A percentile compares a stretch with the other conserved stretches of the same genome.
Conservation (phyloP, 2,797 vertebrate species). For the Hoplostethus mediterraneus region DNA sequence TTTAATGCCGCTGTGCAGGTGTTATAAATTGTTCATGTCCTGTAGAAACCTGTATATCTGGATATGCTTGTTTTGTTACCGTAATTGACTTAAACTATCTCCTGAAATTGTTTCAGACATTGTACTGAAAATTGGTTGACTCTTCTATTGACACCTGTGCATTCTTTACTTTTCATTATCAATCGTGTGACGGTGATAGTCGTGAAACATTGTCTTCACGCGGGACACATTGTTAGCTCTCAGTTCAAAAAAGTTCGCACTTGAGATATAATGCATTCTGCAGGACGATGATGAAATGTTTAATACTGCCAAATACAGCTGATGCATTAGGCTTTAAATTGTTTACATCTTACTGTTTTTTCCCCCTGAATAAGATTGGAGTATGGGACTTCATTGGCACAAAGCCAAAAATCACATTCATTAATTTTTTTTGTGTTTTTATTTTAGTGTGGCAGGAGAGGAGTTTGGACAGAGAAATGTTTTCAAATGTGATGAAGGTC, state of each 20-base stretch:
- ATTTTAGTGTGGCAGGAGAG: neutral
- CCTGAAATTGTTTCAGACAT: no score
- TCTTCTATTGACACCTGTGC: no score
- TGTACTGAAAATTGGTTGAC: no score
- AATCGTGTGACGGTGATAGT: neutral
- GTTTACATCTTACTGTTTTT: neutral
- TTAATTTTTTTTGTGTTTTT: neutral
- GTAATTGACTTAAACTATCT: no score
- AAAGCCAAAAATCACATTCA: neutral
- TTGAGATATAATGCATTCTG: neutral
- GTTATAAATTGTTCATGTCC: conserved; percentile 3
- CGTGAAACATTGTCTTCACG: neutral
- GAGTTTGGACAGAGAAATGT: neutral
- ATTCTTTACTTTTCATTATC: neutral
- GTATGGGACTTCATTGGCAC: neutral
- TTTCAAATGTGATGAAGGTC: conserved; percentile 12
- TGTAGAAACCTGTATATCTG: neutral
- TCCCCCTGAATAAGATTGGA: neutral
- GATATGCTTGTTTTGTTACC: neutral
- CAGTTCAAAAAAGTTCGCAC: neutral
- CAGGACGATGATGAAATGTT: neutral
- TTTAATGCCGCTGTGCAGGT: neutral
- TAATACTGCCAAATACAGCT: neutral
- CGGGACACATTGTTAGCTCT: neutral
- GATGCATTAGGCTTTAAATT: conserved; percentile 1